Evolutionary conservation across 2,888 invertebrate species (phyloP), one percentile per base, ranked within the genome.

Genomic region (Salticus scenicus): DNA sequence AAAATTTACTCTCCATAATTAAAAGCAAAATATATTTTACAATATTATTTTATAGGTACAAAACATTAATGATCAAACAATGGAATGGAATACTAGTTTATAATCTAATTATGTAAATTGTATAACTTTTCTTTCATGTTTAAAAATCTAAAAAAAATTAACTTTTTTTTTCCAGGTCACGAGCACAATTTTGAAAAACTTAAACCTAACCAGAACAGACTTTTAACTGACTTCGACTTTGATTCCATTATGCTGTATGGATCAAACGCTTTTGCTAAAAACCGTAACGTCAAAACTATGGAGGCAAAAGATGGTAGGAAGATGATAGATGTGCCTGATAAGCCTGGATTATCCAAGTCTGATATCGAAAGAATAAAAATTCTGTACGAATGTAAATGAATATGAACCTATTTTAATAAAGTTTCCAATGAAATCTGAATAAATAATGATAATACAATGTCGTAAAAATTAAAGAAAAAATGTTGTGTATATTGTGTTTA

Each of bases 191-290:
- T 83, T 37, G 7, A 47, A 7, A 70, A 70, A n/a, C 42, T 70
- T 12, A 7, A 14, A 14, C 28, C 70, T 28, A 20, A 51, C 0
- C 20, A 73, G 28, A 57, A 73, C 51, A 51, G 73, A 24, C 24
- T 73, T 2, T 41, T 73, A 28, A 31, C 73, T 7, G 57, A 88
- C 27, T 92, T 92, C 88, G 92, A 92, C 81, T 91, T 91, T 88
- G 90, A 89, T 64, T 91, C 91, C 12, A 90, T 92, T 20, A 92
- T 92, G 92, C 91, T 91, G 90, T 92, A 92, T 84, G 91, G 91
- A 70, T 90, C 91, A 47, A 91, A 10, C 90, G 69, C 92, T 92
- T 14, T 92, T 92, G 88, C 91, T 91, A 72, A 91, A 91, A 89
- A 90, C 5, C 30, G 14, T 20, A 20, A 31, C 4, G 24, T 33